Evolutionary conservation across 1,140 invertebrate species (phyloP).

Genomic region (Pseudobourletiella spinata): DNA sequence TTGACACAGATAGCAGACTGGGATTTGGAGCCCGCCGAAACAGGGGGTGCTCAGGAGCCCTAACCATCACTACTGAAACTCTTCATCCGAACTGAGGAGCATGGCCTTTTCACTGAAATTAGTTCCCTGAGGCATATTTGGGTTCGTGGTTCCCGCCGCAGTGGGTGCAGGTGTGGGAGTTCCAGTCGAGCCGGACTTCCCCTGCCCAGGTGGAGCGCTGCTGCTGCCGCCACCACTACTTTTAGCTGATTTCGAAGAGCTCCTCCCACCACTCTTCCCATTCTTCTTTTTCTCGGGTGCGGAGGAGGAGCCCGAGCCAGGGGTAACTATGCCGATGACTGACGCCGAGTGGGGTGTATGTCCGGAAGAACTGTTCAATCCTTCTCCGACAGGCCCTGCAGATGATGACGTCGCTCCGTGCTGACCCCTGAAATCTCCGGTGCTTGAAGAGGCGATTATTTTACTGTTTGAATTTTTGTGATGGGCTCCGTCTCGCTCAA

Average conservation of each 20-base stretch:
- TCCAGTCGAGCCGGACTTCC: not conserved
- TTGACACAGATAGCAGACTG: too few relatives aligned
- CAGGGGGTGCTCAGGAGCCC: too few relatives aligned
- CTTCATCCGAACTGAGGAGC: slow-evolving; percentile 90
- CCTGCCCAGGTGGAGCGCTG: not conserved
- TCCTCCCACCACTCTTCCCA: slow-evolving; percentile 3
- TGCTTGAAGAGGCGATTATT: not conserved
- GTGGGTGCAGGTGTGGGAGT: slow-evolving; percentile 36
- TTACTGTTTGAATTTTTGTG: slow-evolving; percentile 2
- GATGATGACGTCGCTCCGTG: not conserved
- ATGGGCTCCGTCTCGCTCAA: slow-evolving; percentile 8
- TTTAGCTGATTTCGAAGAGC: not conserved
- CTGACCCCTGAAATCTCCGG: not conserved
- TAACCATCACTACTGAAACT: slow-evolving; percentile 84
- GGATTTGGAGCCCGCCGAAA: too few relatives aligned
- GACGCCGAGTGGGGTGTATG: not conserved
- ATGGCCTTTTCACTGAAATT: slow-evolving; percentile 94
- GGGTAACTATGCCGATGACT: slow-evolving; percentile 10
- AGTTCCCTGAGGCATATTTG: slow-evolving; percentile 65
- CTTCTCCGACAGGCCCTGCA: not conserved
- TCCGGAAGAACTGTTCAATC: not conserved
- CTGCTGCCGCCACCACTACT: not conserved
- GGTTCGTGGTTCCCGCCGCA: slow-evolving; percentile 48
- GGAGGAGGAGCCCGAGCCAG: not conserved
- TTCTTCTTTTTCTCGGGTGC: not conserved